Conservation (phyloP, 2,888 invertebrate species). For the Ophraella communa region DNA sequence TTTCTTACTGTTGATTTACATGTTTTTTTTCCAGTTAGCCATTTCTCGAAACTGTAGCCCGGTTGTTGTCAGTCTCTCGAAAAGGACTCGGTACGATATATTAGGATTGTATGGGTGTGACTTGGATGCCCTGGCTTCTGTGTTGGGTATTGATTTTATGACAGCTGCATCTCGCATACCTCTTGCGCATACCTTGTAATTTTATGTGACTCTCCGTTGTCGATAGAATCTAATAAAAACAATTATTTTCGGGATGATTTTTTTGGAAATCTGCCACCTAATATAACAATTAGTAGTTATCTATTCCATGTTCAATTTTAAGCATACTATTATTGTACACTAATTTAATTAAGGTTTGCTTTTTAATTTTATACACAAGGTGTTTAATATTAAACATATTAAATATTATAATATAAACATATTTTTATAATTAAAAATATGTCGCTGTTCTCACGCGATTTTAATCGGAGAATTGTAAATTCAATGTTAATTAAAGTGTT, state of each 20-base stretch:
- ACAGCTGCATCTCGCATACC: slow-evolving; percentile 11
- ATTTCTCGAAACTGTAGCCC: slow-evolving; percentile 3
- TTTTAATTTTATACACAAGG: too few species aligned
- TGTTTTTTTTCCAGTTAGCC: slow-evolving; percentile 1
- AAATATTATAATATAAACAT: too few species aligned
- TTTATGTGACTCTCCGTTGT: slow-evolving; percentile 1
- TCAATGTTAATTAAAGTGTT: too few species aligned
- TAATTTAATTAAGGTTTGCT: too few species aligned
- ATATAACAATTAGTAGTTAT: too few species aligned
- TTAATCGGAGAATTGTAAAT: too few species aligned
- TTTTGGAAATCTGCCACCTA: too few species aligned
- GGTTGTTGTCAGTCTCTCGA: background rate
- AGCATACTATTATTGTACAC: too few species aligned
- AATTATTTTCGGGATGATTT: background rate
- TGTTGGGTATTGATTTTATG: slow-evolving; percentile 13
- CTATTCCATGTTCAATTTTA: too few species aligned
- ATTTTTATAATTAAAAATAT: too few species aligned
- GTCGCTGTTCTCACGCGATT: too few species aligned
- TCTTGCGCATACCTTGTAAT: slow-evolving; percentile 8
- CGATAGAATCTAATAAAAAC: background rate
- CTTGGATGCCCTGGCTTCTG: slow-evolving; percentile 1
- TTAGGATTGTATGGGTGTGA: slow-evolving; percentile 6
- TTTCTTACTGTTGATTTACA: slow-evolving; percentile 3
- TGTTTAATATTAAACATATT: too few species aligned
- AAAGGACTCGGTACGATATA: slow-evolving; percentile 1